Evolutionary conservation across 2,113 vertebrate genomes (phyloP), one percentile per base, ranked within the genome.

Genomic region (Trichechus manatus): DNA sequence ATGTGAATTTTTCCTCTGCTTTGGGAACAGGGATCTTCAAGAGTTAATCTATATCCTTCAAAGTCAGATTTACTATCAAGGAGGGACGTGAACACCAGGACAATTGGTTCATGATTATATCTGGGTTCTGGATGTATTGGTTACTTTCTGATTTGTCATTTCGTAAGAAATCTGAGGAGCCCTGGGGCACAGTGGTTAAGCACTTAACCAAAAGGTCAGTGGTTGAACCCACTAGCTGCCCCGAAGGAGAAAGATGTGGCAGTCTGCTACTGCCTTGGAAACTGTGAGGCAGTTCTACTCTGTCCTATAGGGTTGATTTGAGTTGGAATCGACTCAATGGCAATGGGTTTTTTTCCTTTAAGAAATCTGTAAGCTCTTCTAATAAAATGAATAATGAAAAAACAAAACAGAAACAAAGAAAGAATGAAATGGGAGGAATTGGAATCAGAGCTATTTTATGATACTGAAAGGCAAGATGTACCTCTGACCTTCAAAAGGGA

Each of bases 301-400:
- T 56, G 53, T 56, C 53, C 11, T 56, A 56, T 4, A 17, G 11
- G 53, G 53, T 56, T 56, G 11, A 56, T 56, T n/a, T n/a, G 17
- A n/a, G 15, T 70, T 20, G 7, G 14, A 72, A 72, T 72, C 17
- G 1, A 20, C 68, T 72, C 9, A 15, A 72, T 23, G 19, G 59
- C 59, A 61, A 23, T 23, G 22, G 9, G 5, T 70, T 14, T 70
- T 70, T 70, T 70, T 33, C 66, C n/a, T n/a, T 70, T 11, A 70
- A 94, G 50, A 75, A 86, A 93, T 93, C 23, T 63, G 9, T 74
- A 90, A 63, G 14, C 27, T 72, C 44, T 72, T 78, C 31, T 89
- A 66, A 80, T 79, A 91, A 92, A 72, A 88, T 25, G 6, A 72
- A 84, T 81, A 47, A 70, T 50, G n/a, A 19, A 23, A 56, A 56